These are phyloP conservation scores for Pangasius mekongensis DNA, from an alignment of 2,797 vertebrate species.

Conservation along the genomic window DNA sequence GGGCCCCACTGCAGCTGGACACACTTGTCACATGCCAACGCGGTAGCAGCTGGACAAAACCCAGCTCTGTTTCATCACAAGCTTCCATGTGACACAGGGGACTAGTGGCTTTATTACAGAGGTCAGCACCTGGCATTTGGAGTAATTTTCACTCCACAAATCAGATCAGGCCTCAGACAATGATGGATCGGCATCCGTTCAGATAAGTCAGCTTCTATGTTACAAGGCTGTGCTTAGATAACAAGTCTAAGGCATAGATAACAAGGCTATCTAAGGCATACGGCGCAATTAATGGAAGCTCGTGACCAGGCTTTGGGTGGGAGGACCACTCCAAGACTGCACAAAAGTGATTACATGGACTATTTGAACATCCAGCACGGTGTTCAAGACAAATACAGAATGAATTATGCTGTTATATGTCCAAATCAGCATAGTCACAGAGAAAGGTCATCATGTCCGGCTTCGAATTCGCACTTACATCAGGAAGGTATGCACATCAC, in stretches of 20 bases:
- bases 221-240: neutral
- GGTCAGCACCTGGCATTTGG: constrained; percentile 22
- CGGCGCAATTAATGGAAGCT: neutral
- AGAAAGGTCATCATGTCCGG: neutral
- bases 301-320: neutral
- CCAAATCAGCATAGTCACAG: neutral
- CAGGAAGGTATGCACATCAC: neutral
- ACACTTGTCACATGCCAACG: neutral
- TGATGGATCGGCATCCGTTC: neutral
- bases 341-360: neutral
- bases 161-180: constrained; percentile 6
- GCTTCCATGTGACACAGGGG: neutral
- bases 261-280: neutral
- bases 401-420: neutral
- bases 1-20: neutral
- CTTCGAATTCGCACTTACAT: neutral
- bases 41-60: neutral
- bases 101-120: neutral
- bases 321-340: neutral
- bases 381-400: neutral
- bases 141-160: constrained; percentile 27
- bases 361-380: neutral
- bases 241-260: neutral
- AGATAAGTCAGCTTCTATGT: neutral
- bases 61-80: neutral